phyloP scores from a whole-genome alignment of 1,140 invertebrate species.

The Lordiphosa mommai region DNA sequence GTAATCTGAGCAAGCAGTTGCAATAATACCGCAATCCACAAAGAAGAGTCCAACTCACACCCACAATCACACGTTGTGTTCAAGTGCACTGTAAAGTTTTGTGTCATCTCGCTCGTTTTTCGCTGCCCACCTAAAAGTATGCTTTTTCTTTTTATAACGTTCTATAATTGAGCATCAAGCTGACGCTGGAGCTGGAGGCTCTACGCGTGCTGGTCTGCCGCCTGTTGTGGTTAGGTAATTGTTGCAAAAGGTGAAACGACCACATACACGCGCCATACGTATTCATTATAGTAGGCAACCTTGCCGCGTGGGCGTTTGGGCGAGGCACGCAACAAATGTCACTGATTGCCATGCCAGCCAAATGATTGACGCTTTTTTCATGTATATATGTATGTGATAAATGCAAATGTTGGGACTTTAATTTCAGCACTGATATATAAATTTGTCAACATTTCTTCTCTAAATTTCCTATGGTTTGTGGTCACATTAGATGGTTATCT shows the following conservation, averaged over 20 bases:
- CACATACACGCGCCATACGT: background rate
- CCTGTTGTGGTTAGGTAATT: conserved; percentile 39
- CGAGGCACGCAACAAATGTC: conserved; percentile 31
- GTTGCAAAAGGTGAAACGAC: conserved; percentile 38
- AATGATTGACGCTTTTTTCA: conserved; percentile 2
- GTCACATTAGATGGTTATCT: too few species aligned
- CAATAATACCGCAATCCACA: background rate
- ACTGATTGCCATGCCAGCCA: conserved; percentile 28
- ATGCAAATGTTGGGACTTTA: background rate
- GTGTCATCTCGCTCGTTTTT: background rate
- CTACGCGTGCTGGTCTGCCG: conserved; percentile 1
- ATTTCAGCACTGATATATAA: too few species aligned
- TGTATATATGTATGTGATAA: conserved; percentile 13
- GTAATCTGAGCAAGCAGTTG: too few species aligned
- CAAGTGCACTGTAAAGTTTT: conserved; percentile 2
- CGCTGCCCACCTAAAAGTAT: conserved; percentile 14
- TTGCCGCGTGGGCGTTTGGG: background rate
- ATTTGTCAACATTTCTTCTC: background rate
- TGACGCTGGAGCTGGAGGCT: conserved; percentile 1
- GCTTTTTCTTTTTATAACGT: conserved; percentile 23
- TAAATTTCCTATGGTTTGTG: too few species aligned
- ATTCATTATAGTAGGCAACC: background rate
- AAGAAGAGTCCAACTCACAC: background rate
- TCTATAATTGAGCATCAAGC: conserved; percentile 42
- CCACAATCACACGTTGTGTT: background rate